Base-by-base conservation (phyloP, 2,888 invertebrate species). In the Ormyrus labotus region DNA sequence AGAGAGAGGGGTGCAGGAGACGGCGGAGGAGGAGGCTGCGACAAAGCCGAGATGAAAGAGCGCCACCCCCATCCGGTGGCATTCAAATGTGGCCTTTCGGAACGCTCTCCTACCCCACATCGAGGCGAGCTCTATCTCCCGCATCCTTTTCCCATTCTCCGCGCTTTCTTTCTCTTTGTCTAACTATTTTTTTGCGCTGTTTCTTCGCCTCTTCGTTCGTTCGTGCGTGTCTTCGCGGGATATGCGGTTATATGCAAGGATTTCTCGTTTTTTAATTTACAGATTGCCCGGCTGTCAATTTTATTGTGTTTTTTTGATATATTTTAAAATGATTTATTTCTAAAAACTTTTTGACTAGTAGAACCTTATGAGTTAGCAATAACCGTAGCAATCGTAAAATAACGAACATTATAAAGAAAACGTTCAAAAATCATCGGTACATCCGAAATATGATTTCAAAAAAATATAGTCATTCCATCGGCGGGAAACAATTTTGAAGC, bases 51-150 rank as follows among this genome's bases (percentile, higher is more conserved):
- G 87, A 89, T 87, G 87, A 89, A 89, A 89, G 88, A 86, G 85
- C 65, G 80, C 84, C 80, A 78, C 81, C 83, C 84, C 84, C 83
- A 86, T 86, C 85, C 85, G 86, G 84, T 84, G 87, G 87, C 86
- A 89, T 90, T 88, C 87, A 89, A 90, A 90, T 87, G 89, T 87
- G 87, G 88, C 86, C 86, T 87, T 85, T 86, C 84, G 85, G 86
- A 86, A 84, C 86, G 85, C 86, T 83, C 85, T 65, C 69, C 68
- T 34, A 85, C 85, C 87, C 87, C 85, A 85, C 85, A 86, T 86
- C 34, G 34, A 34, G 34, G 3, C 3, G 34, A 34, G 34, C 61
- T 71, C n/a, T 51, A 0, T 57, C 84, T 87, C 85, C 86, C 86
- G 86, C 87, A 86, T 88, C 84, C 86, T 86, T 86, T 82, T 83